These are phyloP conservation scores for Alauda arvensis DNA, from an alignment of 2,797 vertebrate genomes.

Conservation along the genomic window DNA sequence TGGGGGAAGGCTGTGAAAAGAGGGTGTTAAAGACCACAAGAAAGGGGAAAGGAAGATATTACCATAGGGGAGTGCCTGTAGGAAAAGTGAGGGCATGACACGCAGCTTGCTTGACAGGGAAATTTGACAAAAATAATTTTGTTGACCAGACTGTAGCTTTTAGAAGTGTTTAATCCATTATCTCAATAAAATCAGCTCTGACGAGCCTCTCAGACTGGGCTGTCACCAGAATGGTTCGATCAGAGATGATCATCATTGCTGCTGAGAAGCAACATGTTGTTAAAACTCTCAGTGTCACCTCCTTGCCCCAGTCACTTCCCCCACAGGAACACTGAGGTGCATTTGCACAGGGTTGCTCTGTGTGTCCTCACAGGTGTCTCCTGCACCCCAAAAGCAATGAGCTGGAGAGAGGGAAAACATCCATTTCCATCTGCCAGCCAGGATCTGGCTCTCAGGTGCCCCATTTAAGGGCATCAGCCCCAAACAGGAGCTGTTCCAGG, in stretches of 20 bases:
- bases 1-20: neutral
- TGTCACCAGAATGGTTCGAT: slow-evolving; percentile 36
- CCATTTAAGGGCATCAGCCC: neutral
- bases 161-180: slow-evolving; percentile 27
- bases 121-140: slow-evolving; percentile 12
- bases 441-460: neutral
- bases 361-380: neutral
- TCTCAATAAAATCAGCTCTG: slow-evolving; percentile 45
- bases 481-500: neutral
- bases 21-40: neutral
- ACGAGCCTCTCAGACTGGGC: slow-evolving; percentile 8
- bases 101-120: neutral
- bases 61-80: neutral
- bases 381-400: fast-evolving
- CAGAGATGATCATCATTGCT: neutral
- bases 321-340: fast-evolving
- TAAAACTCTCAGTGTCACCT: neutral
- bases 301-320: neutral
- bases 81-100: neutral
- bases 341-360: neutral
- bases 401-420: neutral
- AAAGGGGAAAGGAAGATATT: neutral
- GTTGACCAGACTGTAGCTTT: slow-evolving; percentile 33
- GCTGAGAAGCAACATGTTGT: neutral
- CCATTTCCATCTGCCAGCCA: neutral